phyloP scores from a whole-genome alignment of 2,888 invertebrate species.

The Heliconius hortense region DNA sequence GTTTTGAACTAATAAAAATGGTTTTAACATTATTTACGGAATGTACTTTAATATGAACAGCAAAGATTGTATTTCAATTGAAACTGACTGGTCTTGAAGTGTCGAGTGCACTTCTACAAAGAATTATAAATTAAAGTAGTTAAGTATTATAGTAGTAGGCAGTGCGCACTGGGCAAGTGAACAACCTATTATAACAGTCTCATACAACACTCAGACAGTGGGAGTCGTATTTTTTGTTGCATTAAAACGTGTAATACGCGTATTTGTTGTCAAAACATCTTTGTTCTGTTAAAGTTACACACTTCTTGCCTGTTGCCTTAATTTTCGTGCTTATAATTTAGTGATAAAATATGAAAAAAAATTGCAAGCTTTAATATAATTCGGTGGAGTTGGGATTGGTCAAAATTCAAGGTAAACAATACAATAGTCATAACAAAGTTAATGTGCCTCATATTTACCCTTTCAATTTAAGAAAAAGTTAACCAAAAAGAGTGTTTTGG shows the following conservation, averaged over 20 bases:
- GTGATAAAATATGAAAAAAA: slow-evolving; percentile 27
- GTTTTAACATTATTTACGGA: too few relatives aligned
- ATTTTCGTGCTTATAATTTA: neutral
- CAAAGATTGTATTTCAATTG: neutral
- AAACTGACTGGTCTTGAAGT: neutral
- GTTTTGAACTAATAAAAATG: too few relatives aligned
- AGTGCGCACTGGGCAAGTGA: neutral
- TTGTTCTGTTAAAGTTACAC: neutral
- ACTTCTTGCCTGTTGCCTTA: neutral
- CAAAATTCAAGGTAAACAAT: slow-evolving; percentile 40
- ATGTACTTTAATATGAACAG: too few relatives aligned
- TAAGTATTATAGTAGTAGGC: too few relatives aligned
- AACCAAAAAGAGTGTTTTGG: neutral
- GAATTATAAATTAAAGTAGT: neutral
- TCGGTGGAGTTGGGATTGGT: slow-evolving; percentile 30
- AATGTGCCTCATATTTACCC: neutral
- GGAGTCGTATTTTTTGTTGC: neutral
- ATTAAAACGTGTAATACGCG: slow-evolving; percentile 8
- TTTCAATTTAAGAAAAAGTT: neutral
- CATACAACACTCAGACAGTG: slow-evolving; percentile 15
- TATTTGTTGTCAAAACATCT: slow-evolving; percentile 7
- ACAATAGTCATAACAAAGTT: slow-evolving; percentile 21
- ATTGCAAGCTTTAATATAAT: slow-evolving; percentile 10
- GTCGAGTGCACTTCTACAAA: neutral
- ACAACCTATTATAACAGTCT: slow-evolving; percentile 5